Evolutionary conservation across 2,888 invertebrate genomes (phyloP).

Genomic region (Acanthosoma haemorrhoidale): DNA sequence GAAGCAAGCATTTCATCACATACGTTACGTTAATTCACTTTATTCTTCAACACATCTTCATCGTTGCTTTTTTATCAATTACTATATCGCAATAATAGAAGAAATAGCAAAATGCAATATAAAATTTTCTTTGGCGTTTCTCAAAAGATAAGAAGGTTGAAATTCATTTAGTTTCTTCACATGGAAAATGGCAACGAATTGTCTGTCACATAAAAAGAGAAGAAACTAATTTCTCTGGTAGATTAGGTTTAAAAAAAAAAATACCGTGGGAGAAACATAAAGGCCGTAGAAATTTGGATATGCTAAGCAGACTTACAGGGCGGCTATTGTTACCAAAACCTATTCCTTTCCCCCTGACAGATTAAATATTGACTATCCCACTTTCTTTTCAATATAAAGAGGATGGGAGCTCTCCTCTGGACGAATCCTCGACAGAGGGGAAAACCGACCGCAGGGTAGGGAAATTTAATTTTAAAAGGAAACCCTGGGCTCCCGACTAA

Average conservation of each 20-base stretch:
- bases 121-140: too few species aligned
- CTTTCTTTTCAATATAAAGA: slow-evolving; percentile 27
- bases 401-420: slow-evolving; percentile 2
- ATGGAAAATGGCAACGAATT: too few species aligned
- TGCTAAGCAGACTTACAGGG: too few species aligned
- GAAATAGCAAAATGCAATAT: too few species aligned
- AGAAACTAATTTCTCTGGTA: neutral
- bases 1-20: too few species aligned
- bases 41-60: too few species aligned
- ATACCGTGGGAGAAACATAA: neutral
- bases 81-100: too few species aligned
- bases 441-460: neutral
- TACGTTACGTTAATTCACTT: too few species aligned
- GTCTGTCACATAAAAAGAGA: too few species aligned
- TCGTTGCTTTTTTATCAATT: too few species aligned
- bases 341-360: neutral
- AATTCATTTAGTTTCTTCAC: too few species aligned
- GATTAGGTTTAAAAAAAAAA: neutral
- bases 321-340: slow-evolving; percentile 18
- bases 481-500: slow-evolving; percentile 14
- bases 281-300: neutral
- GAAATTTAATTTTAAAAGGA: slow-evolving; percentile 24
- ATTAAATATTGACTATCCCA: slow-evolving; percentile 25
- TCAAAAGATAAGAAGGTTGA: too few species aligned
- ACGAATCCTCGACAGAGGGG: neutral